Base-by-base conservation (phyloP, 2,797 vertebrate species). In the Phaenicophaeus curvirostris region DNA sequence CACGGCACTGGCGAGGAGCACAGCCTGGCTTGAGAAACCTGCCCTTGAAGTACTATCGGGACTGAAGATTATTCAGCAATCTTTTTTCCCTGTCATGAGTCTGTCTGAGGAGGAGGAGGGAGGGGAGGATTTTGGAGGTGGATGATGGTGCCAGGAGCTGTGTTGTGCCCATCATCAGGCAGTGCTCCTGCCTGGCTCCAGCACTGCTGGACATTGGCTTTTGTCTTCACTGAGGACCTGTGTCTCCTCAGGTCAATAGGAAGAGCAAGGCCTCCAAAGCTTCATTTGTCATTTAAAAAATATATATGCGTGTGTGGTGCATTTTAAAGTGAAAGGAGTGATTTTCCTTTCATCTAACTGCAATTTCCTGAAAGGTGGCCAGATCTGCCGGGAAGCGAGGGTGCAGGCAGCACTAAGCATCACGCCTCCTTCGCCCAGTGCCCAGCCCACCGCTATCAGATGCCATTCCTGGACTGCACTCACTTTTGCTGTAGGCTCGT, bases 31-130 rank as follows among this genome's bases (percentile, higher is more conserved):
- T 2, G 0, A 48, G 59, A 71, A 81, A 79, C 85, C 87, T 81
- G 84, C 90, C 90, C 94, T 90, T 90, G 95, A 95, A 94, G 84
- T 79, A 30, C 90, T 93, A 23, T 66, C 31, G 0, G 73, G 69
- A 69, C 39, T 27, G 37, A 53, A 72, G 91, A 63, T 88, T 33
- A 37, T 78, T 92, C 87, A 46, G 92, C 79, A 84, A 75, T 90
- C 80, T 74, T 91, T 80, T 44, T 68, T 95, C 33, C 57, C 61
- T 92, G 89, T 86, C 83, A 72, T 33, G 78, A 54, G 28, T 24
- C 35, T 1, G 28, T 24, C 35, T 1, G 77, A 91, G 59, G 53
- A 57, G 48, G 35, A 78, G 65, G 31, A 91, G 53, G 46, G 67
- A 48, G 46, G 71, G 63, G 13, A 87, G 28, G 62, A 10, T 41